Evolutionary conservation across 1,140 invertebrate genomes (phyloP), one percentile per base, ranked within the genome.

Genomic region (Bombus soroeensis): DNA sequence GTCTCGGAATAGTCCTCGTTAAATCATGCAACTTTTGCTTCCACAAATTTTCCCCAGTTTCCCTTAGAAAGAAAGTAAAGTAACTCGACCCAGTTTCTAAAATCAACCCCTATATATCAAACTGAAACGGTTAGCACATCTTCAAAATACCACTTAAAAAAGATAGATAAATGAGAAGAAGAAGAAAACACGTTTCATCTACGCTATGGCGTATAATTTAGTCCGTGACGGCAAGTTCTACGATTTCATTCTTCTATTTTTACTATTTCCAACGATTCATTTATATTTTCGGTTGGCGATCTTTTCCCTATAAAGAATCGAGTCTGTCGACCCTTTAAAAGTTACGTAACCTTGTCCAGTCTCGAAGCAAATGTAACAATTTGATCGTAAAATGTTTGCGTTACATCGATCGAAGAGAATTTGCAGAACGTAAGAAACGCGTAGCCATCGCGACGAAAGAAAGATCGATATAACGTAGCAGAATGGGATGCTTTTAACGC

Each of bases 401-500:
- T 28, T 13, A 1, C 15, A 28, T 71, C 12, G 25, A 71, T n/a
- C 39, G 6, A 41, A 57, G 34, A 32, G 22, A 53, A 77, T 25
- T 37, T 39, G 0, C 32, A 10, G 25, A 25, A 39, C 8, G 0
- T 53, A 8, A 72, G 72, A 47, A 41, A 81, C 25, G 57, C 43
- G 34, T 28, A 53, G 25, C 43, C 18, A 57, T 32, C 39, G 13
- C 34, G 47, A 76, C n/a, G 77, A 22, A 39, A 85, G 57, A 70
- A 74, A 77, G 73, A 73, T 62, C 77, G 62, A 59, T 64, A 80
- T 62, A 87, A 75, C 74, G 81, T 75, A 41, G 66, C 81, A 75
- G 28, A 76, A 28, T 39, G 41, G 83, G 66, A 88, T 86, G 87
- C 79, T 86, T 89, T 82, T 79, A 88, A 83, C 83, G 77, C 77